phyloP scores from a whole-genome alignment of 2,113 vertebrate genomes.

The Callithrix jacchus region DNA sequence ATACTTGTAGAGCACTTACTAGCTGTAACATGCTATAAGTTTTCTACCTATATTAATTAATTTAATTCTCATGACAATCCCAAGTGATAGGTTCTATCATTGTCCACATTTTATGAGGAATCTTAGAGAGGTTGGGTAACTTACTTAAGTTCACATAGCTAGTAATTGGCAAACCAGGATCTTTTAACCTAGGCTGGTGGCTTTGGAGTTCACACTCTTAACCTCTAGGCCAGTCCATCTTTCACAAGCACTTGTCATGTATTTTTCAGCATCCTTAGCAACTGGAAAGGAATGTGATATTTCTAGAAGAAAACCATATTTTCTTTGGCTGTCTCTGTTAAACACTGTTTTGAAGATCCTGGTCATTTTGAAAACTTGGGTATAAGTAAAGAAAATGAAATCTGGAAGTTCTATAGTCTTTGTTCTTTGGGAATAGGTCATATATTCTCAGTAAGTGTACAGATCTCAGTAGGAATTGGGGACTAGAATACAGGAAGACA shows the following conservation, averaged over 20 bases:
- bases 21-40: not conserved
- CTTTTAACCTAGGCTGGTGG: not conserved
- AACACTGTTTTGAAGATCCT: not conserved
- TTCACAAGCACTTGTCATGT: not conserved
- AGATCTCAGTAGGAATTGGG: not conserved
- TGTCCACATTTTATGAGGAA: not conserved
- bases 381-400: not conserved
- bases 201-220: not conserved
- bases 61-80: not conserved
- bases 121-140: not conserved
- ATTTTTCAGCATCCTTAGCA: not conserved
- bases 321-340: not conserved
- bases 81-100: not conserved
- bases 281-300: not conserved
- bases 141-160: not conserved
- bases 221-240: accelerated
- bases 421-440: not conserved
- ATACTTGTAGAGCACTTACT: not conserved
- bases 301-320: not conserved
- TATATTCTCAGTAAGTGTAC: not conserved
- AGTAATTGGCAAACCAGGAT: not conserved
- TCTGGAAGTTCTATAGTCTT: not conserved
- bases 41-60: not conserved
- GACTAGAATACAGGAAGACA: not conserved
- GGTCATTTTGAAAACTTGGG: not conserved